Evolutionary conservation across 2,113 vertebrate species (phyloP), one percentile per base, ranked within the genome.

Genomic region (Capra hircus): DNA sequence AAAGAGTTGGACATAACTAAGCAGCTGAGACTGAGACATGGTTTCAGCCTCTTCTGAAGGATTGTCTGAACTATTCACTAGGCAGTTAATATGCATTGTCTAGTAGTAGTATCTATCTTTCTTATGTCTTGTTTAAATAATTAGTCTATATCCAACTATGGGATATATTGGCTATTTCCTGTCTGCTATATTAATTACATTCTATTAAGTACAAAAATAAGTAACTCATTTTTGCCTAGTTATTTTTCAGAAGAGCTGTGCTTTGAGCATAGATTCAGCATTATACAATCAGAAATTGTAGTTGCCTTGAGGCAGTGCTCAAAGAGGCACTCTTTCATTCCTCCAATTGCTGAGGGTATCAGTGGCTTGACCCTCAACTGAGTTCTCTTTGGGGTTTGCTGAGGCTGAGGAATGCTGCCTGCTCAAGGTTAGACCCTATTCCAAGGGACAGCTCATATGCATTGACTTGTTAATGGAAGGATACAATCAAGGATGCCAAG

Each of bases 81-180:
- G 45, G 16, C 2, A n/a, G 28, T 92, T 52, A 82, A 50, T 33
- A 15, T 87, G 7, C 5, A 67, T 77, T 52, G 1, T 59, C 33
- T 33, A 40, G 23, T 40, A 55, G 53, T 74, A 43, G 27, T 64
- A n/a, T 77, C 91, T 96, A 78, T 30, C 53, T 93, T 91, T 92
- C 57, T 16, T 15, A 64, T 67, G 15, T 90, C 50, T 83, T 67
- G 40, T 64, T 94, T 94, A 19, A 50, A 93, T 17, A 67, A 27
- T 62, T 78, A 71, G 23, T 33, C 71, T 80, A 33, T 52, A 81
- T 19, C 6, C 14, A 59, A 5, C 25, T 88, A 48, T 30, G 84
- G 78, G 23, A 82, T 48, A 50, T 28, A 16, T 40, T 50, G 25
- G 12, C 6, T 48, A 25, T 60, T 81, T 93, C 25, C 40, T 85